These are phyloP conservation scores for Spodoptera exigua DNA, from an alignment of 2,888 invertebrate genomes.

Conservation along the genomic window DNA sequence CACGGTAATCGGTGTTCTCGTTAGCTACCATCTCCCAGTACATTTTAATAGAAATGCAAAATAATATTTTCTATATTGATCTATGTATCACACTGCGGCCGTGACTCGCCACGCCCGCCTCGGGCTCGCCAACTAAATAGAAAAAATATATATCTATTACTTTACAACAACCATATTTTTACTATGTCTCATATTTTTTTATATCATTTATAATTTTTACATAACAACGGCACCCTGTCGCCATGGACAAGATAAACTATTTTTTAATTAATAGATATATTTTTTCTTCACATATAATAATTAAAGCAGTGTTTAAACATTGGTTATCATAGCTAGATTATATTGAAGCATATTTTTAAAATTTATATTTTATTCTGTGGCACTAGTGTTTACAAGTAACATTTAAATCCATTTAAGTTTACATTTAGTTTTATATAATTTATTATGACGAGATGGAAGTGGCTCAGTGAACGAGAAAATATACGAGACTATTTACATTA, in stretches of 20 bases:
- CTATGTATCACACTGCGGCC: conserved; percentile 50
- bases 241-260: conserved; percentile 64
- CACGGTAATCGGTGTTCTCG: neutral
- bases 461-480: conserved; percentile 25
- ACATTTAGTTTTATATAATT: conserved; percentile 44
- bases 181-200: conserved; percentile 54
- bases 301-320: conserved; percentile 65
- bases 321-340: conserved; percentile 47
- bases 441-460: conserved; percentile 56
- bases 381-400: conserved; percentile 55
- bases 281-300: conserved; percentile 64
- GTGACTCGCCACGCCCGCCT: conserved; percentile 33
- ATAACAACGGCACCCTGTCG: conserved; percentile 66
- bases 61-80: conserved; percentile 40
- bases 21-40: conserved; percentile 18
- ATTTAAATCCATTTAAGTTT: conserved; percentile 55
- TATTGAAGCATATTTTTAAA: conserved; percentile 54
- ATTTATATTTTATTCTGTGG: conserved; percentile 50
- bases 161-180: conserved; percentile 73
- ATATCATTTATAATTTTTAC: conserved; percentile 55
- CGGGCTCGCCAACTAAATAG: conserved; percentile 70
- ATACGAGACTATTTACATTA: conserved; percentile 37
- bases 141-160: conserved; percentile 79
- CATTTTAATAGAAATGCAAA: conserved; percentile 36
- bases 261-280: conserved; percentile 48